Percentiles rank a stretch among this genome's conserved stretches.
phyloP scores from a whole-genome alignment of 2,797 vertebrate genomes.

The Bovichtus variegatus region DNA sequence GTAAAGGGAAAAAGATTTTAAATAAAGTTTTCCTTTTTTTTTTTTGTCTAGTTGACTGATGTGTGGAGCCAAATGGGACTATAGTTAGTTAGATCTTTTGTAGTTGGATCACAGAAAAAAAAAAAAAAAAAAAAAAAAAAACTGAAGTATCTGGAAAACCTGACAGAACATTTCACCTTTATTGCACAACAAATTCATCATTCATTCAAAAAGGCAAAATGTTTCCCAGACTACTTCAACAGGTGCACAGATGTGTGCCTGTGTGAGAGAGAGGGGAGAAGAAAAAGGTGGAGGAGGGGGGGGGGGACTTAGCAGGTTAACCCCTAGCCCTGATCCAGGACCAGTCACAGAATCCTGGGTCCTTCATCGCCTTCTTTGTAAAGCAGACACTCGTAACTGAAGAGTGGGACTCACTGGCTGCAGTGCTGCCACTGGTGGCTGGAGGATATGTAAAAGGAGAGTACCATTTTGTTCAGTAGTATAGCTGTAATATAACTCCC shows the following conservation, averaged over 20 bases:
- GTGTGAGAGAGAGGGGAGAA: neutral
- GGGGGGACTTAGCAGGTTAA: neutral
- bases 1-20: neutral
- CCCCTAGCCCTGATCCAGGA: neutral
- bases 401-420: neutral
- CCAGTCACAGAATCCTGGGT: neutral
- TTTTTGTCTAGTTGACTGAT: neutral
- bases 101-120: neutral
- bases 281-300: neutral
- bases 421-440: neutral
- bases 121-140: neutral
- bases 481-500: neutral
- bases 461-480: constrained; percentile 19
- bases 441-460: neutral
- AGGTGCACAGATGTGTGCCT: neutral
- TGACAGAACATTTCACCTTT: neutral
- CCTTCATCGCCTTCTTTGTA: neutral
- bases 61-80: neutral
- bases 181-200: constrained; percentile 4
- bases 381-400: neutral
- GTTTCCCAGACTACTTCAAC: neutral
- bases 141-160: neutral
- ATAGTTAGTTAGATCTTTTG: neutral
- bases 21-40: neutral
- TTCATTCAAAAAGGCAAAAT: neutral